phyloP scores from a whole-genome alignment of 2,888 invertebrate species.

The Argyra leucocephala region DNA sequence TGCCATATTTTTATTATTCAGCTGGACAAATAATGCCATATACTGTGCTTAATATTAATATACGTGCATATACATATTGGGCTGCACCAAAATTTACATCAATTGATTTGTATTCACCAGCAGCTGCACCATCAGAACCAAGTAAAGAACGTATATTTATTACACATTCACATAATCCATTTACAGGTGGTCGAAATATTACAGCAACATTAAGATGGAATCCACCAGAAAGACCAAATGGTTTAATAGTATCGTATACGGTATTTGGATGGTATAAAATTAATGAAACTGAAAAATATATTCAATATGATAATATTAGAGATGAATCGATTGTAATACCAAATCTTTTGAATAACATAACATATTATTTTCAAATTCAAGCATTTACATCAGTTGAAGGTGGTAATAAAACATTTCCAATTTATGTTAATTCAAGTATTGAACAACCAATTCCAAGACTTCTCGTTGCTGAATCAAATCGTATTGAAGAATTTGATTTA shows the following conservation, averaged over 20 bases:
- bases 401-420: constrained; percentile 58
- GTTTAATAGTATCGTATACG: constrained; percentile 60
- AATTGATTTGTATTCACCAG: constrained; percentile 62
- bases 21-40: constrained; percentile 52
- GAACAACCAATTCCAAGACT: constrained; percentile 72
- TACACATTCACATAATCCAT: constrained; percentile 44
- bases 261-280: constrained; percentile 53
- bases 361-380: constrained; percentile 63
- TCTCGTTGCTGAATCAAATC: constrained; percentile 61
- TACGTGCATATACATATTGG: constrained; percentile 80
- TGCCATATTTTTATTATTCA: constrained; percentile 47
- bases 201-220: constrained; percentile 73
- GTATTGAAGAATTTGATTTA: constrained; percentile 64
- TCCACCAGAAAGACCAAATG: constrained; percentile 62
- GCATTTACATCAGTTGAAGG: constrained; percentile 69
- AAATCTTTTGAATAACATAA: constrained; percentile 51
- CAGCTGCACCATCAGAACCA: constrained; percentile 70
- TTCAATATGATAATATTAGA: constrained; percentile 44
- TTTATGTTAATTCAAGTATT: constrained; percentile 57
- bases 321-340: constrained; percentile 44
- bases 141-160: constrained; percentile 64
- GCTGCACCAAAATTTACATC: constrained; percentile 59
- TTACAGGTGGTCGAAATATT: constrained; percentile 33
- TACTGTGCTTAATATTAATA: constrained; percentile 58
- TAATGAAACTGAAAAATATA: constrained; percentile 43